A percentile compares a stretch with the other conserved stretches of the same genome.
Evolutionary conservation across 2,888 invertebrate species (phyloP).

Genomic region (Abrostola tripartita): DNA sequence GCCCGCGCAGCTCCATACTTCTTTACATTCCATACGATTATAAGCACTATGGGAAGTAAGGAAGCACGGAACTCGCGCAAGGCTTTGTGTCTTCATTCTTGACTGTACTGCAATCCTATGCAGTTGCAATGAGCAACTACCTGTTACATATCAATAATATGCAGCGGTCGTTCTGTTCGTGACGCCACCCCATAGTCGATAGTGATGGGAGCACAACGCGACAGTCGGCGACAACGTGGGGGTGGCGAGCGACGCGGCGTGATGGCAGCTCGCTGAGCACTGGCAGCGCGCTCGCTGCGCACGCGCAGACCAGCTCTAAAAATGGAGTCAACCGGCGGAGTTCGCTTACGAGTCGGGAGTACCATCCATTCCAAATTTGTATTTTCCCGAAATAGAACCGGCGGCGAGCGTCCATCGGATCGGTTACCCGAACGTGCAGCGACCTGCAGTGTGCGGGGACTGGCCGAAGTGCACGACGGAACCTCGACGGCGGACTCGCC

Average conservation of each 20-base stretch:
- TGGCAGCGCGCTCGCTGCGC: conserved; percentile 84
- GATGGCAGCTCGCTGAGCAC: conserved; percentile 83
- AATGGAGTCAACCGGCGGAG: conserved; percentile 87
- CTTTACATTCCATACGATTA: conserved; percentile 98
- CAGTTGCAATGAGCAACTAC: conserved; percentile 54
- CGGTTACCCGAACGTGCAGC: conserved; percentile 87
- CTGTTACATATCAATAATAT: conserved; percentile 47
- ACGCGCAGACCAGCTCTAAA: conserved; percentile 88
- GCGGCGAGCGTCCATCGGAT: conserved; percentile 87
- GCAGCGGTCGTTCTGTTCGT: conserved; percentile 47
- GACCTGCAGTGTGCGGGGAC: conserved; percentile 80
- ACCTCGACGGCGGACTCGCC: conserved; percentile 64
- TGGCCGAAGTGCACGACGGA: conserved; percentile 69
- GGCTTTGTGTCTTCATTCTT: conserved; percentile 81
- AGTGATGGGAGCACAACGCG: conserved; percentile 62
- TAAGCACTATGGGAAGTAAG: conserved; percentile 97
- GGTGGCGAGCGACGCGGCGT: conserved; percentile 84
- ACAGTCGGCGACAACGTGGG: conserved; percentile 64
- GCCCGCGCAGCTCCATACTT: conserved; percentile 95
- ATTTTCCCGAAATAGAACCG: conserved; percentile 93
- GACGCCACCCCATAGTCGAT: conserved; percentile 71
- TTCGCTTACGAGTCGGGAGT: conserved; percentile 87
- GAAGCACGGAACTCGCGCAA: conserved; percentile 96
- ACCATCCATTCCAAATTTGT: conserved; percentile 93
- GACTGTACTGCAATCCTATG: conserved; percentile 57